Evolutionary conservation across 1,140 invertebrate genomes (phyloP).

Genomic region (Oncopeltus fasciatus): DNA sequence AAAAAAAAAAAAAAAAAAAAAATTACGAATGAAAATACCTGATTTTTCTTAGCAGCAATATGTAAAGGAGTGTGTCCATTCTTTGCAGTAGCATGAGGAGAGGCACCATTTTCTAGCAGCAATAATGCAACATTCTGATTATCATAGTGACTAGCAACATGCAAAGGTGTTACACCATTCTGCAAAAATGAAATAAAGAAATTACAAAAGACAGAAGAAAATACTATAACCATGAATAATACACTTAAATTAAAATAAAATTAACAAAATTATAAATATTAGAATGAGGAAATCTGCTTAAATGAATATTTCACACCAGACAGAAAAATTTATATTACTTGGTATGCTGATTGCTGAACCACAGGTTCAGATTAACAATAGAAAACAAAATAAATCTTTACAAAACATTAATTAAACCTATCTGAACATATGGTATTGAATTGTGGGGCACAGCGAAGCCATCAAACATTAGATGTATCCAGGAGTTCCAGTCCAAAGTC

Average conservation of each 20-base stretch:
- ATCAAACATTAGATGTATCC: too few relatives aligned
- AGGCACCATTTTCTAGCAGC: constrained; percentile 84
- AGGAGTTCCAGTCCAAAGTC: too few relatives aligned
- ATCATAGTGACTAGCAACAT: constrained; percentile 96
- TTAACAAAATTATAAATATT: background rate
- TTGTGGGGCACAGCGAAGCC: too few relatives aligned
- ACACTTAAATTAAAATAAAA: background rate
- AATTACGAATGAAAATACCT: too few relatives aligned
- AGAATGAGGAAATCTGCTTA: background rate
- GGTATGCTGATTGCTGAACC: too few relatives aligned
- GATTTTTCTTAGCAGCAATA: constrained; percentile 96
- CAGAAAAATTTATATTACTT: too few relatives aligned
- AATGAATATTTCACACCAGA: background rate
- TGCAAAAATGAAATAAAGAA: constrained; percentile 25
- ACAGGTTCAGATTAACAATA: too few relatives aligned
- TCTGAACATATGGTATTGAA: too few relatives aligned
- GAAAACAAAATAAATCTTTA: too few relatives aligned
- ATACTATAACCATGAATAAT: background rate
- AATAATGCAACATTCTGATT: constrained; percentile 83
- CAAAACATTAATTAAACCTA: too few relatives aligned
- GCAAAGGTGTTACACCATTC: constrained; percentile 93
- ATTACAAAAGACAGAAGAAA: background rate
- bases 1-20: too few relatives aligned
- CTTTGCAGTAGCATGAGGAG: constrained; percentile 87
- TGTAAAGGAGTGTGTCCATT: constrained; percentile 97